Evolutionary conservation across 1,140 invertebrate species (phyloP).

Genomic region (Bacillus rossius): DNA sequence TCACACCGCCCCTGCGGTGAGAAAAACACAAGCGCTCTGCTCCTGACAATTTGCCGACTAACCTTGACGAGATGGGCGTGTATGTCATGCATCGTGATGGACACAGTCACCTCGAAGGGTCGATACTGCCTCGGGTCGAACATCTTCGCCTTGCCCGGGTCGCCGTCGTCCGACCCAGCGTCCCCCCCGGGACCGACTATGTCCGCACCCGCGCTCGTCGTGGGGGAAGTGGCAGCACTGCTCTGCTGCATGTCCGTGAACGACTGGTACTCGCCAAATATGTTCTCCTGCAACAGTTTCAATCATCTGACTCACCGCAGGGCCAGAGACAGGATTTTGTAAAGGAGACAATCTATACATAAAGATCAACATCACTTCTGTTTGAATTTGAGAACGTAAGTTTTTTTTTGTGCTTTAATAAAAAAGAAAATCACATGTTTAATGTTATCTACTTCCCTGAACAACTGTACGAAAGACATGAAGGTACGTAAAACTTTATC

Average conservation of each 20-base stretch:
- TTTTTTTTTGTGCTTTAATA: too few species aligned
- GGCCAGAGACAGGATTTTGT: background rate
- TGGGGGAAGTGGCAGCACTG: constrained; percentile 14
- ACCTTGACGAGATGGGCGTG: constrained; percentile 86
- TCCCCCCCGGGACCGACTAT: background rate
- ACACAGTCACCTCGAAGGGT: constrained; percentile 86
- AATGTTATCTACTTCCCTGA: too few species aligned
- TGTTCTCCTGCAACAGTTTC: constrained; percentile 70
- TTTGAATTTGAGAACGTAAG: too few species aligned
- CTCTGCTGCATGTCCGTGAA: constrained; percentile 87
- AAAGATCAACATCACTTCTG: too few species aligned
- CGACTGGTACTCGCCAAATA: constrained; percentile 91
- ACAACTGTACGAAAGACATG: too few species aligned
- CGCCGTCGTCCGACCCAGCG: constrained; percentile 29
- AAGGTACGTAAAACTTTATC: too few species aligned
- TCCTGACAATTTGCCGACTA: too few species aligned
- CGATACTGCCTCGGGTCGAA: constrained; percentile 85
- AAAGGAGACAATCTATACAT: too few species aligned
- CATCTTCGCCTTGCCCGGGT: constrained; percentile 47
- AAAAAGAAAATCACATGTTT: too few species aligned
- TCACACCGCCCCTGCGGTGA: too few species aligned
- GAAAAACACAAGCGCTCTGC: too few species aligned
- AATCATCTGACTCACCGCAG: constrained; percentile 18
- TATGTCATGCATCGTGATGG: constrained; percentile 92
- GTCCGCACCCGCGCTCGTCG: background rate